A percentile compares a stretch with the other conserved stretches of the same genome.
Evolutionary conservation across 2,888 invertebrate species (phyloP).

Genomic region (Heliconius sara): DNA sequence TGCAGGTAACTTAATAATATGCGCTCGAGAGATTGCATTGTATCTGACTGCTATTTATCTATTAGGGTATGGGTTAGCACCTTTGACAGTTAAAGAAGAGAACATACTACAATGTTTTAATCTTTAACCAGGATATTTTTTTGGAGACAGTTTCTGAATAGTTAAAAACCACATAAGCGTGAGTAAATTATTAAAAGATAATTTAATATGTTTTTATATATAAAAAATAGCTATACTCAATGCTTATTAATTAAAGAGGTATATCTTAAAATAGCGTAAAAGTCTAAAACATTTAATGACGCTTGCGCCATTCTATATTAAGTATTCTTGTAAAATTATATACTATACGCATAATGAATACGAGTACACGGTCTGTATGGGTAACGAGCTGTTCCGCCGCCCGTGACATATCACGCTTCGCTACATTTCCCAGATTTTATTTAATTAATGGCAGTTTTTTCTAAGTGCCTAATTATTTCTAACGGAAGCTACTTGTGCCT

Average conservation of each 20-base stretch:
- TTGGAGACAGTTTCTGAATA: neutral
- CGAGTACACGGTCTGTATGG: constrained; percentile 7
- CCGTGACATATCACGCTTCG: constrained; percentile 69
- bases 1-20: constrained; percentile 26
- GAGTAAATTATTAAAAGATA: neutral
- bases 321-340: constrained; percentile 5
- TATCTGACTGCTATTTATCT: neutral
- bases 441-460: constrained; percentile 71
- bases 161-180: neutral
- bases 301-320: neutral
- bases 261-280: neutral
- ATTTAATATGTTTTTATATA: too few species aligned
- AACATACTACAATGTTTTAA: neutral
- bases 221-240: too few species aligned
- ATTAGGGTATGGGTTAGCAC: neutral
- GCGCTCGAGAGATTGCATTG: neutral
- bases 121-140: neutral
- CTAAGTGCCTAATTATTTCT: constrained; percentile 71
- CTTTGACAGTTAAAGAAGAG: neutral
- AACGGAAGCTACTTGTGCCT: constrained; percentile 55
- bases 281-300: neutral
- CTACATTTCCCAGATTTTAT: constrained; percentile 68
- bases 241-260: neutral
- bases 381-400: constrained; percentile 48
- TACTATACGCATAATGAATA: constrained; percentile 12